A percentile compares a stretch with the other conserved stretches of the same genome.
phyloP scores from a whole-genome alignment of 2,797 vertebrate species.

The Dendrocincla fuliginosa region DNA sequence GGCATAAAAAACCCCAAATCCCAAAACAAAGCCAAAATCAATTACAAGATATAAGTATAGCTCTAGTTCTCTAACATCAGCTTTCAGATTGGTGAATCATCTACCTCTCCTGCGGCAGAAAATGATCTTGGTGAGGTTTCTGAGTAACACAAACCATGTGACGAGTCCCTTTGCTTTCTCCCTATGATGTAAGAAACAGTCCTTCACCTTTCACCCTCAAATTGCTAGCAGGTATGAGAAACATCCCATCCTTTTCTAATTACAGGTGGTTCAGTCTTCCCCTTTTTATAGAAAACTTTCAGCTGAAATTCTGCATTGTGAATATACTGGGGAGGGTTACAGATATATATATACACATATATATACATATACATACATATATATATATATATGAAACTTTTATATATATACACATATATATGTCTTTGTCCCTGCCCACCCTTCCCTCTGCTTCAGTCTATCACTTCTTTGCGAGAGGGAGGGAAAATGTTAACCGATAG shows the following conservation, averaged over 20 bases:
- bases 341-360: not conserved
- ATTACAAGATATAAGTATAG: slow-evolving; percentile 18
- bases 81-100: slow-evolving; percentile 29
- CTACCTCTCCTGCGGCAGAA: not conserved
- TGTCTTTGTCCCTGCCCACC: not conserved
- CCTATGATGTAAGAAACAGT: not conserved
- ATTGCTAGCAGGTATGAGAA: not conserved
- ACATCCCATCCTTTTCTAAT: not conserved
- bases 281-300: not conserved
- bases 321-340: not conserved
- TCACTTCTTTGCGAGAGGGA: slow-evolving; percentile 3
- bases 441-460: not conserved
- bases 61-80: slow-evolving; percentile 21
- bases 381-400: not conserved
- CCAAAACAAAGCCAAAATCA: slow-evolving; percentile 38
- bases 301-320: not conserved
- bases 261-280: not conserved
- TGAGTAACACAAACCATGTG: not conserved
- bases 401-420: not conserved
- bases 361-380: not conserved
- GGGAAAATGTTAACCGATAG: not conserved
- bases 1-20: not conserved
- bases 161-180: not conserved
- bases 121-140: not conserved
- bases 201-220: not conserved